Evolutionary conservation across 2,888 invertebrate genomes (phyloP), one percentile per base, ranked within the genome.

Genomic region (Slavum lentiscoides): DNA sequence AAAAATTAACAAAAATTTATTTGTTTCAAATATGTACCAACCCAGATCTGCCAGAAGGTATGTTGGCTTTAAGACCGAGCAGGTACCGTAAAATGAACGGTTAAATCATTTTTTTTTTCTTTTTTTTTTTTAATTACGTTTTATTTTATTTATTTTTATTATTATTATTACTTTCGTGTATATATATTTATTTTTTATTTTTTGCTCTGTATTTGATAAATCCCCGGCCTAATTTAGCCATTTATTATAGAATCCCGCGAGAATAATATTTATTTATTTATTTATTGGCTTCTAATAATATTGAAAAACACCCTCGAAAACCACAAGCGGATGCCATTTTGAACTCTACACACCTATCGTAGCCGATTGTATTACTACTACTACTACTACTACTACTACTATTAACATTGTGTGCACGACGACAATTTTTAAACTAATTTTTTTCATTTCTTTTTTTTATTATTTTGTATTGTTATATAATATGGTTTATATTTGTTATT

Each of bases 21-120:
- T 80, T 80, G 64, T 80, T 80, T 80, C 72, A 72, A 70, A 80
- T 72, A 80, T 80, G 80, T 80, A 80, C 70, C 70, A 64, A 80
- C 64, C 53, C 72, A 80, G 80, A 80, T 72, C 64, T 72, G 80
- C 80, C 80, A 70, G 80, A 80, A 80, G 80, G 80, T 80, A 80
- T 80, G 80, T 80, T 80, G 80, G 70, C 80, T 80, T 80, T 58
- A 77, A 70, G 69, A 70, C 70, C 64, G 61, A 64, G 80, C 80
- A 80, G 70, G 80, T 80, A 80, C 80, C 70, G 80, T 80, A 80
- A 55, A 80, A 70, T 55, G 55, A 72, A 55, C 80, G 80, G 70
- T 72, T 80, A 72, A 72, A 75, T 75, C 75, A 68, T 75, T 68
- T 59, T 8, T n/a, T n/a, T n/a, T n/a, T n/a, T n/a, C n/a, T n/a